These are phyloP conservation scores for Rhea pennata DNA, from an alignment of 2,113 vertebrate genomes.

Conservation along the genomic window DNA sequence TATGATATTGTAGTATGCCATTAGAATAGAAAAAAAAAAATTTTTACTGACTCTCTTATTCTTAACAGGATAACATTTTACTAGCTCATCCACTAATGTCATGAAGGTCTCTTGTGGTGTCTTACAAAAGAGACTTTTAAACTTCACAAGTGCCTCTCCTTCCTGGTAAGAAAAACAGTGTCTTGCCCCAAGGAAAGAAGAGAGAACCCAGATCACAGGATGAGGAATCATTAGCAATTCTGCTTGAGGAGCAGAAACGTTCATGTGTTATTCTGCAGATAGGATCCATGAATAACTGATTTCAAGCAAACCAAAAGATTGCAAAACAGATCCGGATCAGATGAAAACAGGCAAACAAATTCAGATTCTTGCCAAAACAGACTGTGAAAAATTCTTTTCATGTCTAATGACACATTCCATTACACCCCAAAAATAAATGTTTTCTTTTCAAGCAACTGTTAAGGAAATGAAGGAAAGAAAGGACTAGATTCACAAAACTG, in stretches of 20 bases:
- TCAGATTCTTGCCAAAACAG: background rate
- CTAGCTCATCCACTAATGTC: background rate
- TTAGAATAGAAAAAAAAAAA: background rate
- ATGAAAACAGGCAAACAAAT: constrained; percentile 9
- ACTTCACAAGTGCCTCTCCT: background rate
- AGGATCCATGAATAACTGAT: background rate
- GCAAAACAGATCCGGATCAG: background rate
- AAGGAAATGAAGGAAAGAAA: background rate
- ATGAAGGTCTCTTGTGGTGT: background rate
- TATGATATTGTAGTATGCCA: background rate
- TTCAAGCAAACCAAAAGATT: background rate
- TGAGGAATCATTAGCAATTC: background rate
- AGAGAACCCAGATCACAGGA: background rate
- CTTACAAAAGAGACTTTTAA: background rate
- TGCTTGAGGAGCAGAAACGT: background rate
- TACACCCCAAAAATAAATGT: background rate
- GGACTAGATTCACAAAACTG: background rate
- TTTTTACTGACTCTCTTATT: background rate
- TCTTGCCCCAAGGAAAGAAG: background rate
- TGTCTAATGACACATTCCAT: background rate
- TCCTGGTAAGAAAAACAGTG: background rate
- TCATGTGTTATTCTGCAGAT: background rate
- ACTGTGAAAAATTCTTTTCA: background rate
- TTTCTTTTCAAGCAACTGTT: background rate
- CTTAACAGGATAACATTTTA: background rate